These are phyloP conservation scores for Antennarius maculatus DNA, from an alignment of 2,797 vertebrate species.

Conservation along the genomic window DNA sequence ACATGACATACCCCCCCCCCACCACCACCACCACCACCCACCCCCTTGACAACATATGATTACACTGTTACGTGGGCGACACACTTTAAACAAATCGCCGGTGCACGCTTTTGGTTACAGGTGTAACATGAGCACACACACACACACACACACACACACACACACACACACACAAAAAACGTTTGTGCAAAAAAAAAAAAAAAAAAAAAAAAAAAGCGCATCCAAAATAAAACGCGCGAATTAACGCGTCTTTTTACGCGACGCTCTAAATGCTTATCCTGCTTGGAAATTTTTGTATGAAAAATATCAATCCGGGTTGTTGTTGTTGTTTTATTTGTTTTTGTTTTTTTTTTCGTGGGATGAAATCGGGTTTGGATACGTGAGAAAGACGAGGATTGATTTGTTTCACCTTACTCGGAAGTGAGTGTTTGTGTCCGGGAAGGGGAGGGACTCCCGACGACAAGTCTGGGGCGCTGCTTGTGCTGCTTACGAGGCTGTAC, in stretches of 20 bases:
- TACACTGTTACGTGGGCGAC: not conserved
- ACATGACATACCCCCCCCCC: constrained; percentile 2
- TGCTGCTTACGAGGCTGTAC: constrained; percentile 54
- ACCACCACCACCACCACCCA: no score
- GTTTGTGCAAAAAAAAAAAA: no score
- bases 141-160: not conserved
- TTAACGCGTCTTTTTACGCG: not conserved
- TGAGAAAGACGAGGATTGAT: constrained; percentile 87
- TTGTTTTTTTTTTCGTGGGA: constrained; percentile 8
- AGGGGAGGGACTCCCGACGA: constrained; percentile 89
- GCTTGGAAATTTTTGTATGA: not conserved
- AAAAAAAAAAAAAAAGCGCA: no score
- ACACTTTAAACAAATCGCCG: constrained; percentile 5
- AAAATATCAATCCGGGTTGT: not conserved
- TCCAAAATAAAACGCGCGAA: not conserved
- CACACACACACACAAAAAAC: no score
- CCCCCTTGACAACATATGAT: constrained; percentile 22
- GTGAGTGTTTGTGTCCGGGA: constrained; percentile 91
- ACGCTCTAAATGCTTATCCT: not conserved
- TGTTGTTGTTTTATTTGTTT: not conserved
- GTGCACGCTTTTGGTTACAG: constrained; percentile 50
- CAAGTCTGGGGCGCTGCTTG: constrained; percentile 60
- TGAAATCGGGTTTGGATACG: constrained; percentile 33
- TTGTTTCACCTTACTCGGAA: constrained; percentile 97
- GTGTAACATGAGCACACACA: constrained; percentile 41